Base-by-base conservation (phyloP, 1,140 invertebrate species). In the Anastrepha obliqua region DNA sequence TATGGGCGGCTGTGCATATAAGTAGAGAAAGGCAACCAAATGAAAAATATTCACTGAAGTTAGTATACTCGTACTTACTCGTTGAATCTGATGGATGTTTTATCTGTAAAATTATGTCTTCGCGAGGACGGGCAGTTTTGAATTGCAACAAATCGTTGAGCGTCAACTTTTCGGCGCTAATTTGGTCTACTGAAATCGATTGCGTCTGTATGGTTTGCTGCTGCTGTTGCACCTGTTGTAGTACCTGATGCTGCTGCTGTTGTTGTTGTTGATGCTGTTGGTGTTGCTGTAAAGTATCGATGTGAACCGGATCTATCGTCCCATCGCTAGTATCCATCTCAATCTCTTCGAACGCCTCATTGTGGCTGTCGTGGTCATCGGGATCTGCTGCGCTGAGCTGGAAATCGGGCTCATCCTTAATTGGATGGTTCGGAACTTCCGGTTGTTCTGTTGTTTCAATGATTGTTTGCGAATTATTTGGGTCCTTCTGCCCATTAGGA, bases 91-190 rank as follows among this genome's bases (percentile, higher is more conserved):
- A 9, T 15, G 91, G 92, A 90, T 92, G 92, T 86, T 93, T 93
- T 85, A 93, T 91, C 70, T 93, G 92, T 67, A 93, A 87, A 44
- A 93, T 93, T 47, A 93, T 93, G 88, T 93, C 92, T n/a, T 93
- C 92, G 3, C 92, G 89, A 9, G 91, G 92, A 3, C 92, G 87
- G 29, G 85, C 58, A 4, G 90, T 87, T 87, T 93, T 93, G 42
- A 93, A 93, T 85, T 92, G 90, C 86, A 93, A 78, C 88, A 93
- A 87, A 90, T 93, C 92, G 88, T 89, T 92, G 9, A 93, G 89
- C 20, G 89, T 91, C 1, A 93, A 81, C 39, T 93, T 93, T 6
- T 93, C 92, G 8, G 92, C 89, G 47, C 92, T 93, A 17, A 93
- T 92, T 64, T 92, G 91, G 88, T 92, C 91, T 44, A 89, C 91